Base-by-base conservation (phyloP, 2,797 vertebrate species). In the Pteronotus mesoamericanus region DNA sequence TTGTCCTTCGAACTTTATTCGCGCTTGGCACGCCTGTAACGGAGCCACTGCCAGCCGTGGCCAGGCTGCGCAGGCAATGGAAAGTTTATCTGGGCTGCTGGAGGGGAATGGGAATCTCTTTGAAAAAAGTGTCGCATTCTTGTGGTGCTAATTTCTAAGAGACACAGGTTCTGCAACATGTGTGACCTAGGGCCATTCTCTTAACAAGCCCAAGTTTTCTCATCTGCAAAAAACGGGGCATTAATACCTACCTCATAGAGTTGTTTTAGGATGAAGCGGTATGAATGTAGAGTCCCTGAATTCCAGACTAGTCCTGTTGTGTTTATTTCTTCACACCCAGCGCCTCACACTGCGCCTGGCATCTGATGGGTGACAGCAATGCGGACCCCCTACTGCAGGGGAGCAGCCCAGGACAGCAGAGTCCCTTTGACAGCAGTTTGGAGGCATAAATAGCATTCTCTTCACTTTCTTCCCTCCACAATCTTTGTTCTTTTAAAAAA, bases 1-100 rank as follows among this genome's bases (percentile, higher is more conserved):
- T 89, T 93, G 91, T 97, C 97, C 97, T 96, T 96, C 68, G 69
- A 98, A 98, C 98, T 98, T 98, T 95, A 97, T 96, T 98, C 97
- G 95, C 32, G 78, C 97, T 98, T 98, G 98, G 98, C 98, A 98
- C 4, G n/a, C 95, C 32, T 1, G 0, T 0, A 0, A 42, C 61
- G 55, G 53, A 91, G 89, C 88, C 12, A 77, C 97, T 98, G 97
- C 98, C 98, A 98, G 97, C 9, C 57, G 72, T 68, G 66, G 97
- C 98, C 97, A 96, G 97, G 87, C 80, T 79, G 89, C 0, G 32
- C 37, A 93, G 98, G 97, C 15, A 39, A 89, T 2, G 44, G 92
- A 94, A 97, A 97, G 94, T 98, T 97, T 96, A 97, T 96, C 92
- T 22, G 74, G 61, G 64, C 39, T 94, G 93, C 95, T 69, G 51